Base-by-base conservation (phyloP, 2,797 vertebrate genomes). In the Calcarius lapponicus region DNA sequence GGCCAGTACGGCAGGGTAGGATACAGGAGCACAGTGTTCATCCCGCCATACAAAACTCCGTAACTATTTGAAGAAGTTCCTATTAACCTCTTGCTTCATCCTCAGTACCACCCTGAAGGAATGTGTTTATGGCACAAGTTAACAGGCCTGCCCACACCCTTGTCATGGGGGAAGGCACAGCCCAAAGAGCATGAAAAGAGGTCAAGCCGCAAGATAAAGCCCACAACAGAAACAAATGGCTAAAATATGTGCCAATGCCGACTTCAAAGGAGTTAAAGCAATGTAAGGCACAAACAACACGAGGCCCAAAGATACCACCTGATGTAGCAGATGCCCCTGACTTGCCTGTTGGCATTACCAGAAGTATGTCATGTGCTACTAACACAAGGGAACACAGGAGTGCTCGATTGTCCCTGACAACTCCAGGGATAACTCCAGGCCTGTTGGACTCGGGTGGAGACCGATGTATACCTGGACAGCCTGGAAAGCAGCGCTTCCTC, bases 111-210 rank as follows among this genome's bases (percentile, higher is more conserved):
- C 90, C 91, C 96, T 80, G 88, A 91, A 95, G 83, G 95, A 96
- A 94, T 96, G 95, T 94, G 95, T 96, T 97, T 97, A 95, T 96
- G 80, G 95, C 85, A 95, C 62, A 92, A 84, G 80, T 90, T 93
- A 96, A 86, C 89, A 96, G 93, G 86, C 80, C 88, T 40, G 95
- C 67, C 94, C 80, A 94, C 95, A 95, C 95, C 92, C 83, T 90
- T 81, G 80, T 96, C 95, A 88, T 92, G 80, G 94, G 60, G 69
- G 51, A 93, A 94, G 94, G 92, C 86, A 78, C 94, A 80, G 74
- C 95, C 91, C 95, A 90, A 79, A 45, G 82, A 93, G 32, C 47
- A 28, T 4, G 60, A 95, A 96, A 97, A 84, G 95, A 96, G 95
- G 94, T 96, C 95, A 97, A 93, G 87, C 60, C 45, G 0, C 90